Evolutionary conservation across 2,888 invertebrate species (phyloP), one percentile per base, ranked within the genome.

Genomic region (Erynnis tages): DNA sequence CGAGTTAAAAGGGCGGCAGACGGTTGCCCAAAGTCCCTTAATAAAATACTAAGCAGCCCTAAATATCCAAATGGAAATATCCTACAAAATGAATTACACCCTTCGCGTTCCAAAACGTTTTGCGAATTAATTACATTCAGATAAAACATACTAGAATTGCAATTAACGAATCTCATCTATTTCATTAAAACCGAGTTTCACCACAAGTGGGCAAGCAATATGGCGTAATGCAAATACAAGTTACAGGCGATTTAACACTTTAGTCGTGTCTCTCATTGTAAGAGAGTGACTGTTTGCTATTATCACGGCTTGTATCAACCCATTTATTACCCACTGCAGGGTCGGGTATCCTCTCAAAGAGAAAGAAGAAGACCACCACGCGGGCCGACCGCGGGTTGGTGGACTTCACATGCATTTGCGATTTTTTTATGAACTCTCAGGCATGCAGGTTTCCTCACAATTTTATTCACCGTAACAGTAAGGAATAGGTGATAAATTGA

Each of bases 111-210:
- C 19, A 13, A 30, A 34, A 41, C 34, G 14, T 30, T 34, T 6
- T 17, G 4, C 34, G 34, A 41, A 34, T 49, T 41, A 34, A 49
- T 49, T 49, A 38, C 32, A 41, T 41, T 43, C 43, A 2, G 35
- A 43, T 35, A 35, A 50, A 50, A 35, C 23, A 16, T 19, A 43
- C 19, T 35, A 35, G 29, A 43, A 43, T 50, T 21, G 43, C 43
- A 50, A 50, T 50, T 50, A 43, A 50, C 43, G 34, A 35, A 35
- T 21, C 43, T 27, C 35, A 30, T 41, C 49, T 41, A 40, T 41
- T 41, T 25, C 34, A 27, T 37, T n/a, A 40, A 41, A 17, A 41
- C 16, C 35, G 27, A 44, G 30, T 37, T 35, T 50, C 37, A 11
- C 29, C 37, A 52, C 37, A 34, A 43, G 43, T 35, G 44, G 29